These are phyloP conservation scores for Crocuta crocuta DNA, from an alignment of 2,113 vertebrate species.

Conservation along the genomic window DNA sequence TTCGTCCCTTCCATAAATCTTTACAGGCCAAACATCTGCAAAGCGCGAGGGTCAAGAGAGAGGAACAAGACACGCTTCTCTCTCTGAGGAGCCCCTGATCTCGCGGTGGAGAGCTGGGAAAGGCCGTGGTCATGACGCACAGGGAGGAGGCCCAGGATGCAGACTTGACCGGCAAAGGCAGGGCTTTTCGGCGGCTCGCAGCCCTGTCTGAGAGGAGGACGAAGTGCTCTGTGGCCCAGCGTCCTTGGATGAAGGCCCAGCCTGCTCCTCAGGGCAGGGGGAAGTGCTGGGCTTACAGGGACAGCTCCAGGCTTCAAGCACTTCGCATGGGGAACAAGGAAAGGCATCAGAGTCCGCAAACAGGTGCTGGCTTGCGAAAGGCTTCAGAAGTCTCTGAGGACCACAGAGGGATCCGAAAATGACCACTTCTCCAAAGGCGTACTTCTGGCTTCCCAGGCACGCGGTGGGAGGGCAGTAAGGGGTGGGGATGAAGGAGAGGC, in stretches of 20 bases:
- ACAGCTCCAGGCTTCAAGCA: not conserved
- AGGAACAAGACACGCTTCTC: not conserved
- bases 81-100: not conserved
- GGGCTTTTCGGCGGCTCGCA: not conserved
- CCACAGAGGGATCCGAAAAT: not conserved
- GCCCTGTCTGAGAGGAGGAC: not conserved
- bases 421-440: not conserved
- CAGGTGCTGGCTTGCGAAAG: not conserved
- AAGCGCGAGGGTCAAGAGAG: not conserved
- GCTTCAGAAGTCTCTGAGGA: not conserved
- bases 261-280: not conserved
- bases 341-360: not conserved
- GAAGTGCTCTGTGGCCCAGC: not conserved
- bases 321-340: not conserved
- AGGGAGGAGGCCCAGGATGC: not conserved
- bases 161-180: not conserved
- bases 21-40: not conserved
- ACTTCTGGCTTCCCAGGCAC: not conserved
- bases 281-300: not conserved
- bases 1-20: too few species aligned
- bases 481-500: not conserved
- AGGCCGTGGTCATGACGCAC: not conserved
- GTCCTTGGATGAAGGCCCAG: not conserved
- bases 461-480: not conserved
- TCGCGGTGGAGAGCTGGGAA: not conserved